Evolutionary conservation across 2,113 vertebrate genomes (phyloP).

Genomic region (Vidua macroura): DNA sequence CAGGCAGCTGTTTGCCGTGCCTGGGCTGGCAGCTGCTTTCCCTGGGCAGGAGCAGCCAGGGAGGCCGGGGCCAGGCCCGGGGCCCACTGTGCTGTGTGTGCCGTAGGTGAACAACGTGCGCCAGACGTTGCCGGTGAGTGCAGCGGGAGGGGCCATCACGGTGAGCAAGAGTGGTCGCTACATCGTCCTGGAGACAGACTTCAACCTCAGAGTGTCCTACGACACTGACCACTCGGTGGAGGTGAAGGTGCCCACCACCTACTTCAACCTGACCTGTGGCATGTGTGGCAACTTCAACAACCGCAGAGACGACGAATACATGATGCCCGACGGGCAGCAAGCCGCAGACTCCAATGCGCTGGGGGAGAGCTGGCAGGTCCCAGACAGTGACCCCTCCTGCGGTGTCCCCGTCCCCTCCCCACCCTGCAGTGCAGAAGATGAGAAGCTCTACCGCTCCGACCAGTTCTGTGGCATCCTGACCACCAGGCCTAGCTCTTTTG

Average conservation of each 20-base stretch:
- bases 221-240: slow-evolving; percentile 51
- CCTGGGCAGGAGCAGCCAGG: too few species aligned
- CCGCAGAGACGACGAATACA: slow-evolving; percentile 70
- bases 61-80: too few species aligned
- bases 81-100: too few species aligned
- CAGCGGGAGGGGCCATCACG: too few species aligned
- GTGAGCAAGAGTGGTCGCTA: too few species aligned
- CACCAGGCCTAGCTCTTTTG: slow-evolving; percentile 71
- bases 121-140: too few species aligned
- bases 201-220: too few species aligned
- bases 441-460: slow-evolving; percentile 62
- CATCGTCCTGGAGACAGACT: too few species aligned
- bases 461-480: slow-evolving; percentile 76
- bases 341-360: slow-evolving; percentile 45
- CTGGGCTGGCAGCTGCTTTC: too few species aligned
- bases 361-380: slow-evolving; percentile 72
- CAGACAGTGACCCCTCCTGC: slow-evolving; percentile 51
- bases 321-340: slow-evolving; percentile 57
- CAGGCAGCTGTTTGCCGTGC: too few species aligned
- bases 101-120: too few species aligned
- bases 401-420: neutral
- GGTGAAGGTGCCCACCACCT: slow-evolving; percentile 67
- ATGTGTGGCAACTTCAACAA: slow-evolving; percentile 86
- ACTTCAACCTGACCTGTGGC: slow-evolving; percentile 77
- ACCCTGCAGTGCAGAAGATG: slow-evolving; percentile 61